phyloP scores from a whole-genome alignment of 1,140 invertebrate species.

The Triops longicaudatus region DNA sequence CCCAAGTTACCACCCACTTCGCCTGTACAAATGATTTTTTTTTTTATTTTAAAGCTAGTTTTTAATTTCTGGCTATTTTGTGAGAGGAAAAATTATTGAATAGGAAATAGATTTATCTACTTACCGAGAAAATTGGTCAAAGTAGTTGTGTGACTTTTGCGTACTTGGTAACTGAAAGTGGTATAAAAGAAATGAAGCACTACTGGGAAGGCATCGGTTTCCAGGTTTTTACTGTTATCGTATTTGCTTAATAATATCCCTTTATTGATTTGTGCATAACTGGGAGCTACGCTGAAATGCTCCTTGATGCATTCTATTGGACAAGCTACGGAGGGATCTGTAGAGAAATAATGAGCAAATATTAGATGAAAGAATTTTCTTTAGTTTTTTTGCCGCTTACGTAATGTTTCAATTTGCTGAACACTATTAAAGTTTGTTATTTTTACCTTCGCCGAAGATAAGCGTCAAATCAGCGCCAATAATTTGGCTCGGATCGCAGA shows the following conservation, averaged over 20 bases:
- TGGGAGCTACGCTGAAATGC: neutral
- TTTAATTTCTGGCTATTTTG: neutral
- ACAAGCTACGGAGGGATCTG: neutral
- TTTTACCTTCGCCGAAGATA: neutral
- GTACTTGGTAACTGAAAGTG: neutral
- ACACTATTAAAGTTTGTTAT: too few species aligned
- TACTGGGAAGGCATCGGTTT: neutral
- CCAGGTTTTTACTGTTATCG: neutral
- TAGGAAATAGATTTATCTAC: neutral
- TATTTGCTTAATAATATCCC: neutral
- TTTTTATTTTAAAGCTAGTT: neutral
- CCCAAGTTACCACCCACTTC: constrained; percentile 19
- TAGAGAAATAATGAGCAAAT: neutral
- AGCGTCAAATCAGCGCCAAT: neutral
- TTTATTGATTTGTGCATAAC: neutral
- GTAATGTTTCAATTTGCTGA: too few species aligned
- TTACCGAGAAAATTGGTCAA: neutral
- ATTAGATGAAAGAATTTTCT: too few species aligned
- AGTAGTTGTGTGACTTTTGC: neutral
- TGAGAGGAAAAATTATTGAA: neutral
- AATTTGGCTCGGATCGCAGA: constrained; percentile 1
- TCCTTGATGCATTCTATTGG: neutral
- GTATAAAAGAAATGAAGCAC: neutral
- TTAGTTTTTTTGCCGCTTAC: too few species aligned
- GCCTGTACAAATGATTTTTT: neutral